These are phyloP conservation scores for Discoglossus pictus DNA, from an alignment of 2,797 vertebrate genomes.

Conservation along the genomic window DNA sequence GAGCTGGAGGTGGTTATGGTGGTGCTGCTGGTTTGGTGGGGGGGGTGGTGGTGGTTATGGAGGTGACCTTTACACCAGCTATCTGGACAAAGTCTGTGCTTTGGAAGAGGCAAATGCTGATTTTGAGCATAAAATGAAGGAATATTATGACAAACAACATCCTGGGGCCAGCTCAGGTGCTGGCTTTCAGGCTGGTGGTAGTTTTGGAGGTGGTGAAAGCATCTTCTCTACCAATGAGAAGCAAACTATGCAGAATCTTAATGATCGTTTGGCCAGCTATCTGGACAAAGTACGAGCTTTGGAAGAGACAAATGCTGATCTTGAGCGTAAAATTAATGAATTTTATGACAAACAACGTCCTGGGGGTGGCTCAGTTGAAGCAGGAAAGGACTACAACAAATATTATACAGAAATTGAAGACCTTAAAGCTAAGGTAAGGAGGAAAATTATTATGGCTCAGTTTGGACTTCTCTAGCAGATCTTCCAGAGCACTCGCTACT, in stretches of 20 bases:
- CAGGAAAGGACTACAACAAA: slow-evolving; percentile 33
- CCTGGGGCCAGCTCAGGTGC: not conserved
- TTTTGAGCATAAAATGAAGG: too few relatives aligned
- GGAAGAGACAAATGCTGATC: slow-evolving; percentile 70
- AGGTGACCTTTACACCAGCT: slow-evolving; percentile 44
- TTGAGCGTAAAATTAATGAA: slow-evolving; percentile 77
- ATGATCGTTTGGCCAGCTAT: slow-evolving; percentile 82
- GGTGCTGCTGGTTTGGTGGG: not conserved
- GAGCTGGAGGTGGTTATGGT: not conserved
- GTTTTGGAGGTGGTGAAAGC: slow-evolving; percentile 56
- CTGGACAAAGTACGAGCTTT: slow-evolving; percentile 83
- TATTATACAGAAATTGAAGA: slow-evolving; percentile 35
- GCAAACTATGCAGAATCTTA: slow-evolving; percentile 90
- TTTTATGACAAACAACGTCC: slow-evolving; percentile 73
- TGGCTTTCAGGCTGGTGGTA: not conserved
- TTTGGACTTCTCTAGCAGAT: too few relatives aligned
- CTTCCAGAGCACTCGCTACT: too few relatives aligned
- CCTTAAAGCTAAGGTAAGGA: slow-evolving; percentile 28
- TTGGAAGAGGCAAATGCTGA: too few relatives aligned
- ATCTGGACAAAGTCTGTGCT: too few relatives aligned
- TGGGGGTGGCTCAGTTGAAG: not conserved
- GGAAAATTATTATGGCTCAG: not conserved
- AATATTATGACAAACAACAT: too few relatives aligned
- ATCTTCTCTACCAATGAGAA: slow-evolving; percentile 74
- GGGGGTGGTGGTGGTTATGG: slow-evolving; percentile 24